Evolutionary conservation across 2,113 vertebrate species (phyloP), one percentile per base, ranked within the genome.

Genomic region (Taurulus bubalis): DNA sequence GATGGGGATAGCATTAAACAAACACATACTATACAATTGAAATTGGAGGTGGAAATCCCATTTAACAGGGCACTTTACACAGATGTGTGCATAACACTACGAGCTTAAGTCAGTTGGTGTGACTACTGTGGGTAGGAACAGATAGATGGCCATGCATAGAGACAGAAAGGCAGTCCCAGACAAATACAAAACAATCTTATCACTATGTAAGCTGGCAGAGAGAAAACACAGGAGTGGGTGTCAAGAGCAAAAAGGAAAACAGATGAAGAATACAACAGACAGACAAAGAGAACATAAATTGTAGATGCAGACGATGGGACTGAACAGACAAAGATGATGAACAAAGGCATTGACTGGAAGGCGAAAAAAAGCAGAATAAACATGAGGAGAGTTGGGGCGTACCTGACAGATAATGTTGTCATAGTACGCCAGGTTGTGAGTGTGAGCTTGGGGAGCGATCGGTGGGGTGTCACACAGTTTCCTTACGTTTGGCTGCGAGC

Each of bases 401-500:
- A 96, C 93, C 91, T 92, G 96, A 92, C 95, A 96, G 94, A 96
- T 90, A 95, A 96, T 90, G 94, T 96, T 96, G 96, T 96, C 90
- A 91, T 95, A 96, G 94, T 87, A 94, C 95, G 96, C 94, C 93
- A 94, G 94, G 85, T 91, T 87, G 88, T 42, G 82, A 90, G 94
- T 95, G 94, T 94, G 94, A 88, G 93, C 91, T 92, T 94, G 93
- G 81, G 92, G 95, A 92, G 94, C 94, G 84, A 93, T 85, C 92
- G 92, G 80, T 63, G 93, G 86, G 68, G 94, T 87, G 92, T 93
- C 89, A 14, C 90, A 91, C 79, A 94, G 90, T 94, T 93, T 97
- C 96, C 98, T 99, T 99, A 99, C 98, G 11, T 98, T 99, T 94
- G 97, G 96, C 93, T 99, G 98, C 45, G 98, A 99, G 93, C 97